Evolutionary conservation across 2,113 vertebrate species (phyloP), one percentile per base, ranked within the genome.

Genomic region (Microcebus ravelobensis): DNA sequence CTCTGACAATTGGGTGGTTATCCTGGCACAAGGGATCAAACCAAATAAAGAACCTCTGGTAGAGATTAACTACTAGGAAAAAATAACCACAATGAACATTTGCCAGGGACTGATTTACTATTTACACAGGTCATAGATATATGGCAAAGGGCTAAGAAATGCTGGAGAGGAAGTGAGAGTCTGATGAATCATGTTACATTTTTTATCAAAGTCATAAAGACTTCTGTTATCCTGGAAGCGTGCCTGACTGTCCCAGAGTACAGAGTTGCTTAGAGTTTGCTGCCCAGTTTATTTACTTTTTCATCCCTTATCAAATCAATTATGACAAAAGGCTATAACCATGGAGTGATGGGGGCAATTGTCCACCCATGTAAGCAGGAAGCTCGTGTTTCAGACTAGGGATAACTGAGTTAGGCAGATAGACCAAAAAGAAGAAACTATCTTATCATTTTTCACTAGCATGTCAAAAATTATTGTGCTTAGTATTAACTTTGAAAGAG

Each of bases 121-220:
- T 81, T 92, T 48, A 85, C 45, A 48, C n/a, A 82, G 42, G 25
- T 14, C 67, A 81, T 25, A 39, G 79, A 15, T 86, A 63, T 3
- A 20, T 36, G 42, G 67, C 23, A 71, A 76, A 85, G 67, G 20
- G 14, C n/a, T 94, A 42, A 76, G 85, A 71, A 86, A 52, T 39
- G 39, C 20, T 63, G 31, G 10, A 34, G 80, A 68, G 70, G 25
- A n/a, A 57, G 8, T 39, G 31, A 93, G 27, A 74, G 15, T 18
- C 36, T 70, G 73, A 81, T 86, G 73, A 85, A 76, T 45, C 25
- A 50, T 76, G 74, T 89, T 77, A 73, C 2, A 92, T 63, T 89
- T 68, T 81, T 86, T 18, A 77, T 80, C 2, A 11, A 82, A 90
- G 23, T 68, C 27, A 36, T 48, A 23, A 74, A 52, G 45, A 45